Evolutionary conservation across 2,113 vertebrate species (phyloP).

Genomic region (Pollachius pollachius): DNA sequence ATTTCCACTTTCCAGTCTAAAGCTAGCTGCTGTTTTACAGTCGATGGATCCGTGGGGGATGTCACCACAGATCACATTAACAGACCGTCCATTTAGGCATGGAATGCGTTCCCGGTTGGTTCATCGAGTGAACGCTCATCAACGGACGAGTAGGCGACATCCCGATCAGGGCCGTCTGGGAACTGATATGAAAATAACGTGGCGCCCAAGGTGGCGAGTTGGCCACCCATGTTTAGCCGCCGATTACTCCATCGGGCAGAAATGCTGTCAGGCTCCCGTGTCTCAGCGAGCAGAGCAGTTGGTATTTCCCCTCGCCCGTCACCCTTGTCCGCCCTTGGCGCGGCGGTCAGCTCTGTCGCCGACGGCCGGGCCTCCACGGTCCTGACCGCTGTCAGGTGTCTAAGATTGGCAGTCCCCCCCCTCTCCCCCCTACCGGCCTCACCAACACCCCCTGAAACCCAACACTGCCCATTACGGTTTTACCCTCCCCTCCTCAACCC

Average conservation of each 20-base stretch:
- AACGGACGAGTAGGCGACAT: too few species aligned
- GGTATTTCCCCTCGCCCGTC: conserved; percentile 67
- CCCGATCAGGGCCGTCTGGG: too few species aligned
- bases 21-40: background rate
- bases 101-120: too few species aligned
- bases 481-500: conserved; percentile 12
- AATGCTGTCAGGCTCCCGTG: conserved; percentile 4
- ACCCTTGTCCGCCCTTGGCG: conserved; percentile 78
- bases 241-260: conserved; percentile 17
- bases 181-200: too few species aligned
- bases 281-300: conserved; percentile 11
- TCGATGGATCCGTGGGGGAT: background rate
- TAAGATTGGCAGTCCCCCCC: conserved; percentile 60
- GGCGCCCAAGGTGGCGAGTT: conserved; percentile 7
- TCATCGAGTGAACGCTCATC: too few species aligned
- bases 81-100: too few species aligned
- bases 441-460: background rate
- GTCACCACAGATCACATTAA: too few species aligned
- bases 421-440: conserved; percentile 33
- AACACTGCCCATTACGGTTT: background rate
- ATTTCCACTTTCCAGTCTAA: too few species aligned
- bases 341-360: conserved; percentile 40
- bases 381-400: conserved; percentile 71
- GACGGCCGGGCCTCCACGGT: conserved; percentile 48
- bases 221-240: background rate